Percentiles rank a stretch among this genome's conserved stretches.
phyloP scores from a whole-genome alignment of 2,888 invertebrate genomes.

The Balanococcus diminutus region DNA sequence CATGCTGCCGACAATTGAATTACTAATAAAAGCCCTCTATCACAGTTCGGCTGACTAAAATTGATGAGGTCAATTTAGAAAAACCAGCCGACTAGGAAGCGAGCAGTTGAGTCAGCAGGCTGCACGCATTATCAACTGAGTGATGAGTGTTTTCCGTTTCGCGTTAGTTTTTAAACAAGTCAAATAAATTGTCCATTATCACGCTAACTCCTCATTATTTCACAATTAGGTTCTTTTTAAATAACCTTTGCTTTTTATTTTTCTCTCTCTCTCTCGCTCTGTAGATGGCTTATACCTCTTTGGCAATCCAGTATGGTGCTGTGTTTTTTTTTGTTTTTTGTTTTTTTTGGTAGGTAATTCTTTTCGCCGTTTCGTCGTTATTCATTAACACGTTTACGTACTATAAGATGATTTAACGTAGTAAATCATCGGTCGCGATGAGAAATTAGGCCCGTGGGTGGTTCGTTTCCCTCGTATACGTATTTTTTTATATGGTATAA shows the following conservation, averaged over 20 bases:
- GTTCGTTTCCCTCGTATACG: background rate
- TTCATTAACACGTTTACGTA: conserved; percentile 6
- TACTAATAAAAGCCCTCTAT: conserved; percentile 37
- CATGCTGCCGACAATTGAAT: background rate
- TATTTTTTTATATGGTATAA: background rate
- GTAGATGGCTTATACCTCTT: background rate
- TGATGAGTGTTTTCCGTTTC: conserved; percentile 55
- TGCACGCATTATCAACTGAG: conserved; percentile 54
- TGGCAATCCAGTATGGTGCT: background rate
- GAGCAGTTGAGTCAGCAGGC: conserved; percentile 54
- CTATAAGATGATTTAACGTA: conserved; percentile 18
- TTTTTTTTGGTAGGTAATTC: too few species aligned
- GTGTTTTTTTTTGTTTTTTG: background rate
- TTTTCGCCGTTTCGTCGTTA: background rate
- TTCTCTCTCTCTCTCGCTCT: background rate
- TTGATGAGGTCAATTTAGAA: conserved; percentile 54
- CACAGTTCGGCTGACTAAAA: conserved; percentile 42
- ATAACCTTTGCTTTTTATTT: conserved; percentile 47
- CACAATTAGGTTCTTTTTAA: conserved; percentile 51
- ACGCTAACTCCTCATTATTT: conserved; percentile 55
- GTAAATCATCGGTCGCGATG: conserved; percentile 21
- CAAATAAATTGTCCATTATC: conserved; percentile 53
- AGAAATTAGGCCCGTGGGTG: background rate
- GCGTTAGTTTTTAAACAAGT: conserved; percentile 53
- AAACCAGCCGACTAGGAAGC: conserved; percentile 49